These are phyloP conservation scores for Triplophysa dalaica DNA, from an alignment of 2,113 vertebrate genomes.

Conservation along the genomic window DNA sequence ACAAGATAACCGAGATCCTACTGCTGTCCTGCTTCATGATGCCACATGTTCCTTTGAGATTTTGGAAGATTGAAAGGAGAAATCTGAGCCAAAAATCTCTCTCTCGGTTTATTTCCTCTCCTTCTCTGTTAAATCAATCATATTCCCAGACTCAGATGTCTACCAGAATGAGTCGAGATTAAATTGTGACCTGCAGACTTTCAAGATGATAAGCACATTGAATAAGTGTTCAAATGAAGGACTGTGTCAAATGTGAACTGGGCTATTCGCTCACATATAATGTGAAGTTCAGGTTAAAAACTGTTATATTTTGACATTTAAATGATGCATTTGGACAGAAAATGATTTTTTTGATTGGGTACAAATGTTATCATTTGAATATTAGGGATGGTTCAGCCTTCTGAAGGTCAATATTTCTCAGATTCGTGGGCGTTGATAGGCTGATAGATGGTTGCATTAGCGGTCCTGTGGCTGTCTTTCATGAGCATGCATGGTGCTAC, in stretches of 20 bases:
- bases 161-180: background rate
- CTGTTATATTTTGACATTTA: slow-evolving; percentile 14
- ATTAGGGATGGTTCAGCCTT: background rate
- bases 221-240: slow-evolving; percentile 13
- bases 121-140: background rate
- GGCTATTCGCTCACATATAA: background rate
- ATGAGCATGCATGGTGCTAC: slow-evolving; percentile 48
- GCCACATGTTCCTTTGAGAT: background rate
- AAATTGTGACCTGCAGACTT: background rate
- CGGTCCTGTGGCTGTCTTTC: slow-evolving; percentile 28
- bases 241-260: slow-evolving; percentile 15
- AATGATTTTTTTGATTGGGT: background rate
- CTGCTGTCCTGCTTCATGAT: slow-evolving; percentile 2
- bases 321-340: slow-evolving; percentile 26
- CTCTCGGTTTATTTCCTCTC: background rate
- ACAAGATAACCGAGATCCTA: background rate
- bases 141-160: background rate
- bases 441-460: slow-evolving; percentile 24
- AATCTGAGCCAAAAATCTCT: slow-evolving; percentile 23
- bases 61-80: background rate
- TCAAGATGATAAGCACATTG: slow-evolving; percentile 33
- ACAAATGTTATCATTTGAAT: background rate
- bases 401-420: background rate
- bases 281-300: background rate
- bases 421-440: slow-evolving; percentile 29